Base-by-base conservation (phyloP, 2,113 vertebrate genomes). In the Polyodon spathula region DNA sequence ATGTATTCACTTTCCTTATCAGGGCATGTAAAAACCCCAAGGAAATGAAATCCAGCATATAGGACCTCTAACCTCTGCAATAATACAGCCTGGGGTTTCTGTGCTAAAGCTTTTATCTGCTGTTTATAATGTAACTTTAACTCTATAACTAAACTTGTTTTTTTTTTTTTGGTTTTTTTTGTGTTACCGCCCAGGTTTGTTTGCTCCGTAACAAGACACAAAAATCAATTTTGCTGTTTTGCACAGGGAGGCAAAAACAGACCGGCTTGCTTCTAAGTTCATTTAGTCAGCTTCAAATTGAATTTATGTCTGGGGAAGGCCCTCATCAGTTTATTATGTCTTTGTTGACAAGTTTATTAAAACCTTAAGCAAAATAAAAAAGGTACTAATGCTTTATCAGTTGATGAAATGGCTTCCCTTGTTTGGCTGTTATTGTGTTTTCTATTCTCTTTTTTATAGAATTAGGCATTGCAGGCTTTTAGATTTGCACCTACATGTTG, bases 321-420 rank as follows among this genome's bases (percentile, higher is more conserved):
- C 71, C 74, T 76, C 82, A 84, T 89, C 83, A 75, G 78, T 89
- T 86, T 80, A 68, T 68, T 50, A 44, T 73, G 79, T 75, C 84
- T 79, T 65, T 75, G 81, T 71, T 84, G 90, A 87, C 86, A 87
- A 79, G 79, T 89, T 89, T 88, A 89, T 92, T 89, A 89, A 90
- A 88, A 81, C 74, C 68, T 66, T n/a, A 1, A 68, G 64, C 76
- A 81, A 75, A 69, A 66, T n/a, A 1, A 68, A 64, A 76, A 76
- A 78, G 55, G 16, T 37, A 72, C 79, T 81, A 79, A 79, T 84
- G 69, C 84, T 85, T 82, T 76, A 82, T 84, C 80, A 77, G 78
- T 62, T 59, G 12, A 44, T 8, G 43, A 1, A 44, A 44, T 12
- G 12, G 43, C 7, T 8, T 8, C 12, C 43, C 43, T 41, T 42